Conservation (phyloP, 2,888 invertebrate species). For the Oegoconia quadripuncta region DNA sequence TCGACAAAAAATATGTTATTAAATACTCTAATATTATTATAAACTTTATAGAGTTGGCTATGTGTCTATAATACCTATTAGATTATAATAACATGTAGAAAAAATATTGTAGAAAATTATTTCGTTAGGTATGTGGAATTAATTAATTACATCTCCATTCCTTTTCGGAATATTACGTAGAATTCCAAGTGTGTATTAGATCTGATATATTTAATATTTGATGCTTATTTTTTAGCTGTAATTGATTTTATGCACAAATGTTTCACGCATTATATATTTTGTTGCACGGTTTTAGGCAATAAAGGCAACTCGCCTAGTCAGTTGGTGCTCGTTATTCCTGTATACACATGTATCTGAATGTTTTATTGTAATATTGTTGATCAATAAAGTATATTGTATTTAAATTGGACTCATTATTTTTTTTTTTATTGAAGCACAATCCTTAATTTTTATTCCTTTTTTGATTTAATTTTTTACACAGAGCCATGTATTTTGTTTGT, state of each 20-base stretch:
- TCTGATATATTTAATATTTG: too few relatives aligned
- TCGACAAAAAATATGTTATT: not conserved
- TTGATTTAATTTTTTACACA: constrained; percentile 30
- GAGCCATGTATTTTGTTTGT: constrained; percentile 32
- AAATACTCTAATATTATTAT: not conserved
- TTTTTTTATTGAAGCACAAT: constrained; percentile 7
- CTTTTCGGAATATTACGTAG: too few relatives aligned
- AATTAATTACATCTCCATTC: too few relatives aligned
- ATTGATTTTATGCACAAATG: not conserved
- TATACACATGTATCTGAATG: constrained; percentile 8
- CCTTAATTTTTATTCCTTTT: constrained; percentile 16
- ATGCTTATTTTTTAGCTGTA: not conserved
- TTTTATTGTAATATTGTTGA: constrained; percentile 13
- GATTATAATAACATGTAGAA: too few relatives aligned
- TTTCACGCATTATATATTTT: not conserved
- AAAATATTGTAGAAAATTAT: too few relatives aligned
- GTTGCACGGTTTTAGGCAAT: constrained; percentile 3
- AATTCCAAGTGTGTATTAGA: too few relatives aligned
- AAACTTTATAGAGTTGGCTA: too few relatives aligned
- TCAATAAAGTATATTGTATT: constrained; percentile 11
- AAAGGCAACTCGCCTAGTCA: constrained; percentile 8
- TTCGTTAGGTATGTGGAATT: too few relatives aligned
- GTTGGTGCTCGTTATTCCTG: constrained; percentile 12
- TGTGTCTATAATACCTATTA: too few relatives aligned
- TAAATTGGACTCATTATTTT: constrained; percentile 31